Evolutionary conservation across 2,888 invertebrate genomes (phyloP), one percentile per base, ranked within the genome.

Genomic region (Syrphus vitripennis): DNA sequence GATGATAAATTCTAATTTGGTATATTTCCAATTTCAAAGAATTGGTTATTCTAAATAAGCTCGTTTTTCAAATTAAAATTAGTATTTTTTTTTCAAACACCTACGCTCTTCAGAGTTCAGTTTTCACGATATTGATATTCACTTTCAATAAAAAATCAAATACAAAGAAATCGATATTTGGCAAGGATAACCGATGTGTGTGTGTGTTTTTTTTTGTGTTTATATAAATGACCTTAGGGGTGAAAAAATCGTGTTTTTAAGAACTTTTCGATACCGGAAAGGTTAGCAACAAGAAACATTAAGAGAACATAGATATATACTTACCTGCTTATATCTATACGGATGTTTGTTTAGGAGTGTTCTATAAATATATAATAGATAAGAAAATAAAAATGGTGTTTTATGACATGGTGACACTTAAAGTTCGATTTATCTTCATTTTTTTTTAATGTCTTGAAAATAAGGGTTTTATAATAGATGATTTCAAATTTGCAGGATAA

Each of bases 141-240:
- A 37, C 69, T 81, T 81, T 81, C 81, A 61, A 81, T 63, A 21
- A 26, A n/a, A 70, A 70, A 69, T 61, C 61, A 53, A 63, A 75
- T 70, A 57, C 42, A 45, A 29, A n/a, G 63, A 63, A 81, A 81
- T 72, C 72, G 67, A 79, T 79, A 67, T 72, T 57, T 48, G 48
- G 65, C 42, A 50, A 21, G 16, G 42, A 16, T 55, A 19, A 4
- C 3, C 26, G 12, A 24, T 6, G 12, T 4, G 24, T 14, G 40
- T 21, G 53, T 40, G 4, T 16, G 29, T 57, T 6, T 50, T 1
- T 31, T n/a, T 45, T 26, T 63, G 5, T 63, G 9, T 16, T 3
- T 37, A 3, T n/a, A 24, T 26, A 31, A 48, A 48, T 65, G 14
- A 14, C 65, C 42, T 65, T 45, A 12, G 3, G 65, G 65, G 31